Percentiles rank a stretch among this genome's conserved stretches.
These are phyloP conservation scores for Hoplostethus atlanticus DNA, from an alignment of 2,797 vertebrate species.

Conservation along the genomic window DNA sequence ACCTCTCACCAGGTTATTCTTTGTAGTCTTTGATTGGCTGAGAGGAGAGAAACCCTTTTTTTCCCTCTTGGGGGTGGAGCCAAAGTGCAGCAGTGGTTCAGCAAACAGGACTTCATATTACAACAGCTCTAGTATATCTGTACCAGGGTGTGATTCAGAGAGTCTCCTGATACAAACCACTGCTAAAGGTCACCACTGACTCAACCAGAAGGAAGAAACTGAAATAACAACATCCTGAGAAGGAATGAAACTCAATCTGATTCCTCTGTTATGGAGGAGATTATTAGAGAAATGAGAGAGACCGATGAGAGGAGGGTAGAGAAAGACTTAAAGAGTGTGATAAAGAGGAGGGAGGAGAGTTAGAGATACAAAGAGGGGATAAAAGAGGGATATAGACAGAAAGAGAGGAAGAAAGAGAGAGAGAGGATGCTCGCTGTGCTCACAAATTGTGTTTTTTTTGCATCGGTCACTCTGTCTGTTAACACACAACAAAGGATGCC, in stretches of 20 bases:
- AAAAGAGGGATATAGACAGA: neutral
- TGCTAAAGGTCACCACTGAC: slow-evolving; percentile 9
- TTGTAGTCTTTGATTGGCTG: too few relatives aligned
- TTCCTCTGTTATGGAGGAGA: neutral
- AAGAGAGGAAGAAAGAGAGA: slow-evolving; percentile 3
- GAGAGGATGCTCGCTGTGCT: neutral
- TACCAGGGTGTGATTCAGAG: neutral
- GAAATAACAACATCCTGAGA: slow-evolving; percentile 4
- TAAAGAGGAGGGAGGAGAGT: slow-evolving; percentile 1
- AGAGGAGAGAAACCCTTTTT: too few relatives aligned
- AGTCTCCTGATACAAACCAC: neutral
- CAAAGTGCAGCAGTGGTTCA: too few relatives aligned
- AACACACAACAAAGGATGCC: slow-evolving; percentile 30
- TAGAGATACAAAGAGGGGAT: slow-evolving; percentile 8
- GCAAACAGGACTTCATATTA: neutral
- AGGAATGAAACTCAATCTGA: neutral
- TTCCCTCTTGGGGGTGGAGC: too few relatives aligned
- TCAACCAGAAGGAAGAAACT: neutral
- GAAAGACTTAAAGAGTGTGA: neutral
- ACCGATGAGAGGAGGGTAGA: too few relatives aligned
- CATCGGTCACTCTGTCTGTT: slow-evolving; percentile 30
- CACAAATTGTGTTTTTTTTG: neutral
- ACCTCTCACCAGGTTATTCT: too few relatives aligned
- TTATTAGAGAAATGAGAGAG: neutral
- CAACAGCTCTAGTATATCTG: too few relatives aligned